Evolutionary conservation across 2,888 invertebrate species (phyloP), one percentile per base, ranked within the genome.

Genomic region (Drosophila limbata): DNA sequence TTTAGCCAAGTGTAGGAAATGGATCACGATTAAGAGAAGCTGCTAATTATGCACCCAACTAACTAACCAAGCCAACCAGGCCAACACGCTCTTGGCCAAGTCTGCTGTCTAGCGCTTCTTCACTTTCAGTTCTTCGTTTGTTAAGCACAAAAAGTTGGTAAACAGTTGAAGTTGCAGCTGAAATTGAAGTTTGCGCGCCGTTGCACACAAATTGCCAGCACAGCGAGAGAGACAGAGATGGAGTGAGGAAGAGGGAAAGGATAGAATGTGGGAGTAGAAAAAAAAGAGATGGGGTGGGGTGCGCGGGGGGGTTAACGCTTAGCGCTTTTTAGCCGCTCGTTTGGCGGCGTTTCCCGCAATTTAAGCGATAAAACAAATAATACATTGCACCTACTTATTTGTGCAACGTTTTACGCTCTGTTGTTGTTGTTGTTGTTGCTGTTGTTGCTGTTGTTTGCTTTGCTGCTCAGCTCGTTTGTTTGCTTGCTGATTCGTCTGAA

Each of bases 281-380:
- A 37, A 42, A 11, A 15, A 19, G 40, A 8, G 1, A n/a, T n/a
- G n/a, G n/a, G n/a, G n/a, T n/a, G n/a, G n/a, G n/a, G n/a, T n/a
- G n/a, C n/a, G n/a, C n/a, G 11, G 13, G 33, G 25, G 31, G 11
- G 40, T 45, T 21, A 88, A 68, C 84, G 88, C 82, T 89, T 89
- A 85, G 80, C 89, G 89, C 87, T 79, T 89, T 88, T 85, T 85
- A 87, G 80, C 53, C 84, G 87, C 84, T 84, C 69, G 84, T 86
- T 87, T 72, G 75, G 44, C 64, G 67, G 56, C 47, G 60, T 64
- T 64, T 64, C 45, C 72, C 77, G 79, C 88, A 88, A 83, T 88
- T 88, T 86, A 74, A 88, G 83, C 88, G 69, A 77, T 83, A 84
- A 88, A 85, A 81, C 89, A 85, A 88, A 85, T 89, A 85, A 88